Percentiles rank a stretch among this genome's conserved stretches.
phyloP scores from a whole-genome alignment of 1,140 invertebrate species.

The Ceratina australensis region DNA sequence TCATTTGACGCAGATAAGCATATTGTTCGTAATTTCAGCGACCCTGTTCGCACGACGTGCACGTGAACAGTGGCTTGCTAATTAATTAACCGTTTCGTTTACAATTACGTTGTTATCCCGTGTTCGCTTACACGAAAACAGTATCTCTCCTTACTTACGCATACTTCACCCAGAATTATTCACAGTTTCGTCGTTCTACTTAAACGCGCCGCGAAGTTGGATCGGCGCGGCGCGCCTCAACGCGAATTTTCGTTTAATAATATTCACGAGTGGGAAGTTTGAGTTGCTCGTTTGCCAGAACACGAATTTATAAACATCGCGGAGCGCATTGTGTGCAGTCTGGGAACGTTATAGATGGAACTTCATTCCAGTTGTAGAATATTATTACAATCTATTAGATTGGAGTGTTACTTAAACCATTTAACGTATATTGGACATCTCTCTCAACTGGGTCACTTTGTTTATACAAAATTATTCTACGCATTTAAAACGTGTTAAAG shows the following conservation, averaged over 20 bases:
- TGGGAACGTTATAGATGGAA: background rate
- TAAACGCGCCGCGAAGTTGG: slow-evolving; percentile 3
- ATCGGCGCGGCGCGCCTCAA: background rate
- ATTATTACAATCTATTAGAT: background rate
- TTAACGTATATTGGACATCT: no score
- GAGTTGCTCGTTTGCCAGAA: slow-evolving; percentile 5
- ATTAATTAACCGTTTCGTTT: background rate
- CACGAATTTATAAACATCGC: slow-evolving; percentile 15
- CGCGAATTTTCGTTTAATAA: slow-evolving; percentile 32
- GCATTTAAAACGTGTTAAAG: no score
- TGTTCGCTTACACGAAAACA: background rate
- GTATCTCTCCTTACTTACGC: background rate
- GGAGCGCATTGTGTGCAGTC: background rate
- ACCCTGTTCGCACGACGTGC: no score
- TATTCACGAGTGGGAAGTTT: slow-evolving; percentile 10
- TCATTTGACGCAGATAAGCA: no score
- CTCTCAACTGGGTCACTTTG: no score
- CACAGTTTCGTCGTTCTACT: slow-evolving; percentile 10
- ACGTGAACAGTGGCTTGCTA: background rate
- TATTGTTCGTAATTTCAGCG: no score
- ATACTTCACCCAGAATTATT: background rate
- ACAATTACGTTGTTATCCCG: background rate
- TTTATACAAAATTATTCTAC: no score
- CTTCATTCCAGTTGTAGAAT: background rate
- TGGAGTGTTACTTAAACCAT: background rate